Evolutionary conservation across 2,888 invertebrate genomes (phyloP).

Genomic region (Malthinus seriepunctatus): DNA sequence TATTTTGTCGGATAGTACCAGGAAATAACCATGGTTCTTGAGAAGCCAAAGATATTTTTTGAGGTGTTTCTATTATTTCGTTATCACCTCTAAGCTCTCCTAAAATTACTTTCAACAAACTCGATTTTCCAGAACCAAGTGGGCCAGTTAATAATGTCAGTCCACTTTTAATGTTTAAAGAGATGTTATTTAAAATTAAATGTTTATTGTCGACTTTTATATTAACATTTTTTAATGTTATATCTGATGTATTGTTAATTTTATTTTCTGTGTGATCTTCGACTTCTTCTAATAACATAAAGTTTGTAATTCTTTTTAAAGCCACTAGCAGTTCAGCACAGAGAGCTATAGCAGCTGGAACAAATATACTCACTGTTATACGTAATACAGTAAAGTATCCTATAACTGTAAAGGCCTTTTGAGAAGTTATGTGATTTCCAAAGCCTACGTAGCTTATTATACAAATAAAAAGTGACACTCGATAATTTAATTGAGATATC

Average conservation of each 20-base stretch:
- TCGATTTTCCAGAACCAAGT: constrained; percentile 64
- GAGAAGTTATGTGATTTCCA: constrained; percentile 75
- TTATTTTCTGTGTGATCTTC: constrained; percentile 24
- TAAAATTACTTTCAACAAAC: constrained; percentile 59
- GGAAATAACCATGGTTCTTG: constrained; percentile 64
- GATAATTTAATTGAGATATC: constrained; percentile 43
- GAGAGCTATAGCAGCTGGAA: constrained; percentile 83
- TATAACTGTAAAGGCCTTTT: constrained; percentile 84
- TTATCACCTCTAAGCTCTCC: constrained; percentile 68
- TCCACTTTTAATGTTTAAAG: constrained; percentile 48
- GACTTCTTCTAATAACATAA: constrained; percentile 50
- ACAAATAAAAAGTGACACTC: constrained; percentile 48
- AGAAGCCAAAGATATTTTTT: constrained; percentile 59
- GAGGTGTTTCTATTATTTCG: constrained; percentile 70
- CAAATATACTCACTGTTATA: constrained; percentile 84
- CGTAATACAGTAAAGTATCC: constrained; percentile 87
- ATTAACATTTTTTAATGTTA: constrained; percentile 58
- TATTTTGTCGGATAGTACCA: constrained; percentile 71
- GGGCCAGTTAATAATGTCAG: constrained; percentile 62
- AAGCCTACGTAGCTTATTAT: constrained; percentile 66
- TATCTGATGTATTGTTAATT: neutral
- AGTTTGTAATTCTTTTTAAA: constrained; percentile 68
- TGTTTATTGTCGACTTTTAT: constrained; percentile 58
- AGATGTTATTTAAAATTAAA: constrained; percentile 49
- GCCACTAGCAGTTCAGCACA: constrained; percentile 79